phyloP scores from a whole-genome alignment of 2,113 vertebrate species.

The Gila orcuttii region DNA sequence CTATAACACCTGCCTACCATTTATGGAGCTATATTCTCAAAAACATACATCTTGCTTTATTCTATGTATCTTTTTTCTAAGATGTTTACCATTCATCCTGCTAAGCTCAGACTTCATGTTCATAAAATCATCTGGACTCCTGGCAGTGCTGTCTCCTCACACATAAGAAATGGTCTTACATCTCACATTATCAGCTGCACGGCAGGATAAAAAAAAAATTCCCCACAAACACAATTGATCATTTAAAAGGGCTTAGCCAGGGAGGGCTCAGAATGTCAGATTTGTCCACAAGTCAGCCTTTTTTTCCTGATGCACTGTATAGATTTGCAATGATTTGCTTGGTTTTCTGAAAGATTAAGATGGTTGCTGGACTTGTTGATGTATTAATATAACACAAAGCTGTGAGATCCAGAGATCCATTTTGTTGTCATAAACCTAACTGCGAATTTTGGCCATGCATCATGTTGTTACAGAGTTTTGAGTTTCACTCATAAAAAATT shows the following conservation, averaged over 20 bases:
- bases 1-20: slow-evolving; percentile 3
- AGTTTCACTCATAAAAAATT: slow-evolving; percentile 39
- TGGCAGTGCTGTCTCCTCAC: slow-evolving; percentile 50
- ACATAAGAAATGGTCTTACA: slow-evolving; percentile 50
- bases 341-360: slow-evolving; percentile 38
- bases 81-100: slow-evolving; percentile 52
- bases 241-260: slow-evolving; percentile 44
- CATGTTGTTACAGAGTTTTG: neutral
- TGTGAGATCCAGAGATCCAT: slow-evolving; percentile 31
- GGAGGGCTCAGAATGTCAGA: slow-evolving; percentile 38
- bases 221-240: slow-evolving; percentile 47
- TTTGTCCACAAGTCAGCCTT: slow-evolving; percentile 46
- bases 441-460: slow-evolving; percentile 26
- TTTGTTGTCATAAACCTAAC: slow-evolving; percentile 22
- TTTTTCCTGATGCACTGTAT: slow-evolving; percentile 34
- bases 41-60: slow-evolving; percentile 41
- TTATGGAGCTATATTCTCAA: slow-evolving; percentile 30
- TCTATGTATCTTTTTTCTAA: slow-evolving; percentile 43
- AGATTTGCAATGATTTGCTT: slow-evolving; percentile 6
- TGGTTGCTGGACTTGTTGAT: slow-evolving; percentile 28
- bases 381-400: slow-evolving; percentile 36
- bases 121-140: slow-evolving; percentile 51
- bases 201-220: slow-evolving; percentile 40
- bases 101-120: slow-evolving; percentile 55
- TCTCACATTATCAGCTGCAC: slow-evolving; percentile 47